Conservation (phyloP, 1,140 invertebrate species). For the Ylistrum balloti region DNA sequence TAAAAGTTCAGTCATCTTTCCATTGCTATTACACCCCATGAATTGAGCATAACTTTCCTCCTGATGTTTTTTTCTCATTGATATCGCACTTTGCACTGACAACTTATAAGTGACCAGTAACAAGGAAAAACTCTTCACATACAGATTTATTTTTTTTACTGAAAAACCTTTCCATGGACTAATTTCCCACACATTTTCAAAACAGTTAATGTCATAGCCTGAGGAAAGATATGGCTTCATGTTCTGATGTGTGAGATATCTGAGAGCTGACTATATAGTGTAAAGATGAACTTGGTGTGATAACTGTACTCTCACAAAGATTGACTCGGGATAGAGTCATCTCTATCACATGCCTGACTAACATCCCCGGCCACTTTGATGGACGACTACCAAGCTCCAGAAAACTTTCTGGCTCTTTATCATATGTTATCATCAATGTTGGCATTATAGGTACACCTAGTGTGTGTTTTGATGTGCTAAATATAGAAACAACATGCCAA, state of each 20-base stretch:
- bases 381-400: neutral
- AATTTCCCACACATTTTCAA: slow-evolving; percentile 13
- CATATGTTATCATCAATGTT: slow-evolving; percentile 1
- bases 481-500: neutral
- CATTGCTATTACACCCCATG: no score
- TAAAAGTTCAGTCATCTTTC: no score
- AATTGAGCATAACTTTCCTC: no score
- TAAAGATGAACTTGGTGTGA: neutral
- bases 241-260: slow-evolving; percentile 2
- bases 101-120: no score
- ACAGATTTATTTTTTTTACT: neutral
- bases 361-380: neutral
- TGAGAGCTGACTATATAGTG: neutral
- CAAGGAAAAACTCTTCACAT: no score
- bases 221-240: neutral
- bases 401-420: neutral
- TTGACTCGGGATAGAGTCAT: neutral
- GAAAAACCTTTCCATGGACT: neutral
- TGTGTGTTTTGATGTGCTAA: slow-evolving; percentile 24
- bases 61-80: no score
- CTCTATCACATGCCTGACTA: neutral
- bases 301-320: neutral
- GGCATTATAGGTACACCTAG: slow-evolving; percentile 15
- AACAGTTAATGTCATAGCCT: slow-evolving; percentile 24
- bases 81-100: no score